These are phyloP conservation scores for Eidolon dupreanum DNA, from an alignment of 2,797 vertebrate genomes.

Conservation along the genomic window DNA sequence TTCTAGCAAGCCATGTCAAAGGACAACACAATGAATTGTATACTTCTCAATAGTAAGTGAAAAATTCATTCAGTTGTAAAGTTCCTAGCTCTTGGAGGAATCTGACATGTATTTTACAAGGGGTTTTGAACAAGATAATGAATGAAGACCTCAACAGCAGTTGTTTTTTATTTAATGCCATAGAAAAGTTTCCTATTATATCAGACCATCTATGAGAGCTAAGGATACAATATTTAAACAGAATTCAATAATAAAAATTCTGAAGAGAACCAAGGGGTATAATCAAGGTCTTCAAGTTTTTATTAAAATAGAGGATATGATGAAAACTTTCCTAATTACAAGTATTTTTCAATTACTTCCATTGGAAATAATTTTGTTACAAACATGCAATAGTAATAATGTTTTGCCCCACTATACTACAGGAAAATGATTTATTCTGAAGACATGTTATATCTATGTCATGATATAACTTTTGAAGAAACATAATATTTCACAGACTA, in stretches of 20 bases:
- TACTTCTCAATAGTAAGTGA: not conserved
- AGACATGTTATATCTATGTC: not conserved
- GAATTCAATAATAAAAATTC: not conserved
- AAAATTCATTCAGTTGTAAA: not conserved
- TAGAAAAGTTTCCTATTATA: not conserved
- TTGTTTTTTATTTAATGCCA: not conserved
- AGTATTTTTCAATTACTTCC: constrained; percentile 14
- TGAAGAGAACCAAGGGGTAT: not conserved
- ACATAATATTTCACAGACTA: not conserved
- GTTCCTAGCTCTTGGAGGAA: not conserved
- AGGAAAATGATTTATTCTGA: not conserved
- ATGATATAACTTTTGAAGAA: not conserved
- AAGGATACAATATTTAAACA: not conserved
- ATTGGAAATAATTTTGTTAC: constrained; percentile 23
- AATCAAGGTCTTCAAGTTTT: not conserved
- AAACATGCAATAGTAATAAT: not conserved
- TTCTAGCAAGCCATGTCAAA: constrained; percentile 19
- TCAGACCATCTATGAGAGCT: constrained; percentile 8
- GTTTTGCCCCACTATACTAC: not conserved
- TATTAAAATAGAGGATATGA: not conserved
- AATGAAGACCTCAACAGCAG: not conserved
- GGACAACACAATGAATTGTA: not conserved
- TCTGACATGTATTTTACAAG: not conserved
- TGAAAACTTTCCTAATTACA: not conserved
- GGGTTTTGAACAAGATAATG: constrained; percentile 11